Evolutionary conservation across 2,113 vertebrate species (phyloP), one percentile per base, ranked within the genome.

Genomic region (Cynocephalus volans): DNA sequence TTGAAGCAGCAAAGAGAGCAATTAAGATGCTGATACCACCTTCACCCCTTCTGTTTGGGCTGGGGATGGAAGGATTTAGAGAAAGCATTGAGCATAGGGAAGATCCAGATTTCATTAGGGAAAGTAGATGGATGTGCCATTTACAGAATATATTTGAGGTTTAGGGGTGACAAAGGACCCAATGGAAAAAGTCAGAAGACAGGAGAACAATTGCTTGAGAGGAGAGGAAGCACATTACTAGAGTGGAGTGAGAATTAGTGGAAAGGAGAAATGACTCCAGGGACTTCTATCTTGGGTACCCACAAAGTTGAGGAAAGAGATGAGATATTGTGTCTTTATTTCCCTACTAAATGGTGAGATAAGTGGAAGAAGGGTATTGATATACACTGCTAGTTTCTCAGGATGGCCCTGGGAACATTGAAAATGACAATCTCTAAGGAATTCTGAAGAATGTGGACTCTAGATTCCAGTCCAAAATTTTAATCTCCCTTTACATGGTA

Each of bases 111-210:
- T 93, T 84, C 5, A 33, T 83, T 41, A 70, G 6, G 52, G 18
- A 65, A 90, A 65, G 41, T 73, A 72, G 23, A 80, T 18, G 6
- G 12, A 72, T 33, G 6, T 48, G 1, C 1, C 15, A 23, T 84
- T 62, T 52, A 69, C 18, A 65, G 12, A 56, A 36, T n/a, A 70
- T 28, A 8, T 41, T 77, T 92, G 31, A 52, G 17, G 54, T 56
- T 28, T 54, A 56, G 10, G 1, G 23, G 13, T 56, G 8, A 3
- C 72, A 28, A 56, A 18, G 26, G 33, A 18, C 0, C 0, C 33
- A 79, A 2, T 8, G 5, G 45, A 75, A 76, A 36, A 64, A 33
- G 33, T 86, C 31, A 28, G 17, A 31, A 83, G 15, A 70, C 23
- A 92, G 13, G 48, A 33, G 5, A 31, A 19, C 36, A 41, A 41